Percentiles rank a stretch among this genome's conserved stretches.
These are phyloP conservation scores for Noctuana brunneofusca DNA, from an alignment of 2,888 invertebrate genomes.

Conservation along the genomic window DNA sequence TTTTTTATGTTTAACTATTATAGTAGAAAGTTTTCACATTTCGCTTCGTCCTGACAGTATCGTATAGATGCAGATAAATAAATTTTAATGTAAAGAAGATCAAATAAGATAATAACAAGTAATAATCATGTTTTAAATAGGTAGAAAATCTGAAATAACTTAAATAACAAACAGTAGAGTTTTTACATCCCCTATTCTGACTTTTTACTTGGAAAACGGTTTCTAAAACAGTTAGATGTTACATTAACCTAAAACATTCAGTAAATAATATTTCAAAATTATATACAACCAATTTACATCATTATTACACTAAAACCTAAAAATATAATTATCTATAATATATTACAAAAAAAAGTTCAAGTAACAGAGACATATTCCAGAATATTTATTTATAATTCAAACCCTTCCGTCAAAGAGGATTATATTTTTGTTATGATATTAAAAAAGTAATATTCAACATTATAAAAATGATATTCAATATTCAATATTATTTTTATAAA, in stretches of 20 bases:
- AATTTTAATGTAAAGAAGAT: not conserved
- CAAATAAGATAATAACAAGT: not conserved
- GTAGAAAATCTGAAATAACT: constrained; percentile 13
- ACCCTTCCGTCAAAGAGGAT: not conserved
- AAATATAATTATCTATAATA: constrained; percentile 46
- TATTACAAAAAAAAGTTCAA: constrained; percentile 42
- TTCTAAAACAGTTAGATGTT: not conserved
- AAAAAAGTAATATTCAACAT: not conserved
- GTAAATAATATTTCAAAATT: constrained; percentile 51
- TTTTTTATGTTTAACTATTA: constrained; percentile 1
- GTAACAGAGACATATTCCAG: constrained; percentile 11
- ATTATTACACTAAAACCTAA: constrained; percentile 48
- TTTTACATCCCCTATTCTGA: constrained; percentile 11
- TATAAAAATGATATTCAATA: no score
- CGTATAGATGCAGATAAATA: not conserved
- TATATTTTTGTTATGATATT: not conserved
- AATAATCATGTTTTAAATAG: not conserved
- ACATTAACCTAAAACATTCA: constrained; percentile 26
- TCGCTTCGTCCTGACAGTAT: not conserved
- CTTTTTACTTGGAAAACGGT: constrained; percentile 14
- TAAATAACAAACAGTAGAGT: constrained; percentile 8
- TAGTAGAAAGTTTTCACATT: not conserved
- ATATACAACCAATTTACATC: constrained; percentile 81
- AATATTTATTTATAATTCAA: constrained; percentile 3
- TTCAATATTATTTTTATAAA: no score